These are phyloP conservation scores for Cygnus atratus DNA, from an alignment of 2,113 vertebrate genomes.

Conservation along the genomic window DNA sequence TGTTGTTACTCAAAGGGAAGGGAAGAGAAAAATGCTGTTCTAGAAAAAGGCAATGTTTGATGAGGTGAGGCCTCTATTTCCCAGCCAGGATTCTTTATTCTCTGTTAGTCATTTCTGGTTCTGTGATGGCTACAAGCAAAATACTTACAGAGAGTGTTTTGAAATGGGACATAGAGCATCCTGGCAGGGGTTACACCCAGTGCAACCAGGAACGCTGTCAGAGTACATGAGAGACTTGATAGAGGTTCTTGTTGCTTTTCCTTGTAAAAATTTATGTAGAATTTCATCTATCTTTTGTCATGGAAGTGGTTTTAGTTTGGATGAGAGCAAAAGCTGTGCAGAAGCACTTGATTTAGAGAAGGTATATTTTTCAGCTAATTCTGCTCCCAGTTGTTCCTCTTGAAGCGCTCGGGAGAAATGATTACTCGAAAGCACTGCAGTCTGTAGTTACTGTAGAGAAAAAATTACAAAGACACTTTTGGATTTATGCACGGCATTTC, in stretches of 20 bases:
- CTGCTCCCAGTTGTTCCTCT: neutral
- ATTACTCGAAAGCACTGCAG: neutral
- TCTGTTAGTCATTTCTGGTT: neutral
- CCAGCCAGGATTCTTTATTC: neutral
- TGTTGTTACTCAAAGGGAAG: neutral
- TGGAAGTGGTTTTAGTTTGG: neutral
- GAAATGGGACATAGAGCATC: fast-evolving
- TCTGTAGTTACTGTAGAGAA: neutral
- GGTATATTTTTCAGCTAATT: neutral
- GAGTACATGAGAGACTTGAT: neutral
- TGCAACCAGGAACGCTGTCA: neutral
- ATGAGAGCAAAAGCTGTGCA: neutral
- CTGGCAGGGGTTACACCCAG: fast-evolving
- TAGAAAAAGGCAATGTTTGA: neutral
- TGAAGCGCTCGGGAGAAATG: neutral
- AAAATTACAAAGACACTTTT: neutral
- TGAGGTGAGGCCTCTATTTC: neutral
- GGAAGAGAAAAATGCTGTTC: neutral
- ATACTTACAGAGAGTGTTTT: neutral
- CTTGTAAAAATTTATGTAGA: neutral
- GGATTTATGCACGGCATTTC: neutral
- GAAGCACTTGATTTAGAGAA: neutral
- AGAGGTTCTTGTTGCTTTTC: neutral
- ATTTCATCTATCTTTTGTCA: neutral
- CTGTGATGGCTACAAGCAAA: neutral